Base-by-base conservation (phyloP, 2,113 vertebrate genomes). In the Anhinga rufa region DNA sequence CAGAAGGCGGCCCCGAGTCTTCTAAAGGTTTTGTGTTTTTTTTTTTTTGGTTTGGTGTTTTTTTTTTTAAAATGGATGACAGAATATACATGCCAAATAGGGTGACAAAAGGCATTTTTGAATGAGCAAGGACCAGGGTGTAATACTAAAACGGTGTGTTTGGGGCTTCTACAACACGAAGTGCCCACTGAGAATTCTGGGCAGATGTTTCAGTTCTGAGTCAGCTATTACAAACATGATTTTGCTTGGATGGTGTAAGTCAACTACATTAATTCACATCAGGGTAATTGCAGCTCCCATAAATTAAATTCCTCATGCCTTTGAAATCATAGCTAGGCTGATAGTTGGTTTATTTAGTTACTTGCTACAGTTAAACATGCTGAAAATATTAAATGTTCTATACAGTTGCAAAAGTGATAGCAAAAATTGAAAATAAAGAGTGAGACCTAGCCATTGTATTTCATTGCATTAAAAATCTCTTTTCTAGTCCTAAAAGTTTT, bases 181-280 rank as follows among this genome's bases (percentile, higher is more conserved):
- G 54, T 20, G 64, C 76, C 91, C 94, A 40, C 51, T 0, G n/a
- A 97, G 88, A 94, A 58, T 42, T 54, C 2, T 8, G 64, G 87
- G 84, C 94, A 96, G 89, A 95, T 91, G 90, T 90, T 95, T 49
- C 81, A 92, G 93, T 68, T 94, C 95, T 90, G 91, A 93, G 81
- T 95, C 94, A 96, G 90, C 84, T 88, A 91, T 61, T 94, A 64
- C 28, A 91, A 93, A 65, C 65, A 76, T 12, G 48, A 82, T 94
- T 96, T 93, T 90, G 75, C 79, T 90, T 88, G 92, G 85, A 90
- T 76, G 62, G 61, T 48, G 48, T 51, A 90, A 96, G 57, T 65
- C 84, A 93, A 86, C 48, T 22, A 62, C 86, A 94, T 94, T 89
- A 95, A 95, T 89, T 94, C 86, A 89, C 69, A 94, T 82, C 70